A percentile compares a stretch with the other conserved stretches of the same genome.
phyloP scores from a whole-genome alignment of 2,888 invertebrate species.

The Lydus trimaculatus region DNA sequence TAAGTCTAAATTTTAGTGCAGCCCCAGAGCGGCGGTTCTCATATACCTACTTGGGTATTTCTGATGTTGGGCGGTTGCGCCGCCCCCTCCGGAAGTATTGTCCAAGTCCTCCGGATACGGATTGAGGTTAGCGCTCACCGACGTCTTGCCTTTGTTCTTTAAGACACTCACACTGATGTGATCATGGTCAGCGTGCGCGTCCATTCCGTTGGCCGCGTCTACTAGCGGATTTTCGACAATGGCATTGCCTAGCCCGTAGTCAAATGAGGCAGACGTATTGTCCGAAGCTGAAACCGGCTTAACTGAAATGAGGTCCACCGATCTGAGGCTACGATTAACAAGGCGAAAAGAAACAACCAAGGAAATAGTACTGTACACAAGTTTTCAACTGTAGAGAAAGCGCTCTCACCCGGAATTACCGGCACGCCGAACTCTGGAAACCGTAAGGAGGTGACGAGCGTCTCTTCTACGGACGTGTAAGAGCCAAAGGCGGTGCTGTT shows the following conservation, averaged over 20 bases:
- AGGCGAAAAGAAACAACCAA: slow-evolving; percentile 32
- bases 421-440: slow-evolving; percentile 54
- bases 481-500: slow-evolving; percentile 52
- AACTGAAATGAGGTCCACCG: slow-evolving; percentile 63
- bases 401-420: slow-evolving; percentile 55
- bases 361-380: slow-evolving; percentile 30
- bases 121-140: slow-evolving; percentile 46
- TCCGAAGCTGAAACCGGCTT: slow-evolving; percentile 68
- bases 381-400: slow-evolving; percentile 47
- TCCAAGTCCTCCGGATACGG: slow-evolving; percentile 56
- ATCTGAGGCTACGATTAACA: slow-evolving; percentile 32
- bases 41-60: slow-evolving; percentile 59
- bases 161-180: slow-evolving; percentile 59
- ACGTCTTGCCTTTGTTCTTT: slow-evolving; percentile 56
- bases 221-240: slow-evolving; percentile 69
- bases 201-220: slow-evolving; percentile 64
- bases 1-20: slow-evolving; percentile 7
- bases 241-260: slow-evolving; percentile 64
- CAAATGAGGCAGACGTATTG: slow-evolving; percentile 65
- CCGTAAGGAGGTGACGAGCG: slow-evolving; percentile 59
- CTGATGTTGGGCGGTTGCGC: slow-evolving; percentile 52
- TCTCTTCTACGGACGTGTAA: slow-evolving; percentile 58
- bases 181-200: slow-evolving; percentile 62
- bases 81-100: slow-evolving; percentile 33
- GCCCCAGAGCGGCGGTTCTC: slow-evolving; percentile 35